Evolutionary conservation across 2,113 vertebrate genomes (phyloP), one percentile per base, ranked within the genome.

Genomic region (Vombatus ursinus): DNA sequence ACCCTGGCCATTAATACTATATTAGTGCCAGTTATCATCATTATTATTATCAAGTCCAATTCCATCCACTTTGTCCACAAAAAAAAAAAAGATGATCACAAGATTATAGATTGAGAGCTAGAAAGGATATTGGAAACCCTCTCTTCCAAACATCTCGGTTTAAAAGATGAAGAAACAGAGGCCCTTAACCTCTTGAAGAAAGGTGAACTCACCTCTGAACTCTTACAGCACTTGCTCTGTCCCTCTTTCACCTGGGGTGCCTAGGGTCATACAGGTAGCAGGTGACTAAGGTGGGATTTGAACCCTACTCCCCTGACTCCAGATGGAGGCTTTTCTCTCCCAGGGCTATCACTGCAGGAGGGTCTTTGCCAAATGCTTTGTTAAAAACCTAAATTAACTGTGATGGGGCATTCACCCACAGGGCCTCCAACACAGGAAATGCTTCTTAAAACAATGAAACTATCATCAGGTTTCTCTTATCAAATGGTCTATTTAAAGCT

Each of bases 291-390:
- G 14, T 19, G 68, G n/a, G 68, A 4, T 37, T 68, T 68, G 57
- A 77, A 16, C 37, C 6, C 68, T 5, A 77, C n/a, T 84, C n/a
- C 23, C 19, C n/a, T 8, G 68, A 84, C 19, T 84, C 68, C 68
- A 6, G 19, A 23, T 44, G 16, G 2, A 44, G n/a, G 6, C n/a
- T 44, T 44, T 84, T n/a, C 7, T 84, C 68, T 84, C n/a, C 19
- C 1, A 0, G 19, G 0, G 16, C 6, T 44, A 2, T 84, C 37
- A 22, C 68, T 44, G n/a, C 19, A 44, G 0, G 7, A 23, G 16
- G 37, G 16, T 44, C 68, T 84, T 84, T 44, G 68, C 68, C 68
- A 44, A n/a, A 84, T n/a, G 16, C 68, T 68, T n/a, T 5, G 31
- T 31, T 77, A 77, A 77, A 77, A n/a, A n/a, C 3, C 16, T 8